Percentiles rank a stretch among this genome's conserved stretches.
Conservation (phyloP, 2,797 vertebrate genomes). For the Naso thynnoides region DNA sequence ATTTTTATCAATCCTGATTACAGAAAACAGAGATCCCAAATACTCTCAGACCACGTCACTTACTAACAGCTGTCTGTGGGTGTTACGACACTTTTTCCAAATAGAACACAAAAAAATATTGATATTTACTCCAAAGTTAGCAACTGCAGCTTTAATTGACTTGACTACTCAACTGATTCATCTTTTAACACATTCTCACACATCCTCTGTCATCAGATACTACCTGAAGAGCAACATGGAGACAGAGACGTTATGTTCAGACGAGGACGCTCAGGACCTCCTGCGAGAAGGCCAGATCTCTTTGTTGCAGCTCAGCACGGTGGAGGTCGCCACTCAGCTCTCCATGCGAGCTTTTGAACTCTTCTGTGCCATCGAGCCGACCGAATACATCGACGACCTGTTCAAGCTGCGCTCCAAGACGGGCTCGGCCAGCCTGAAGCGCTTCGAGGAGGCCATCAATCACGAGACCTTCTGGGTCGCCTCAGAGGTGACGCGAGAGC, state of each 20-base stretch:
- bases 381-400: conserved; percentile 97
- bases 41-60: too few relatives aligned
- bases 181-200: not conserved
- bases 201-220: conserved; percentile 85
- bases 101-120: too few relatives aligned
- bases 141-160: too few relatives aligned
- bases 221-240: conserved; percentile 99
- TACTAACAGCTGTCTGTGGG: too few relatives aligned
- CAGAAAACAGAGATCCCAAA: too few relatives aligned
- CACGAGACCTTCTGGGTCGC: conserved; percentile 99
- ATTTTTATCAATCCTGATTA: too few relatives aligned
- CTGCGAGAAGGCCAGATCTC: conserved; percentile 95
- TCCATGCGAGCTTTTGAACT: conserved; percentile 98
- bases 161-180: not conserved
- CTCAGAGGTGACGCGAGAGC: conserved; percentile 94
- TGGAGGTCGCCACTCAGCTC: conserved; percentile 97
- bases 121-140: too few relatives aligned
- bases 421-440: conserved; percentile 93
- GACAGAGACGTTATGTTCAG: conserved; percentile 97
- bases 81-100: too few relatives aligned
- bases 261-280: conserved; percentile 97
- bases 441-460: conserved; percentile 98
- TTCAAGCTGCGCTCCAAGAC: conserved; percentile 92
- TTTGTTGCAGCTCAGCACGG: conserved; percentile 94
- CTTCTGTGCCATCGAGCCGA: conserved; percentile 98